A percentile compares a stretch with the other conserved stretches of the same genome.
These are phyloP conservation scores for Epinotia demarniana DNA, from an alignment of 2,888 invertebrate genomes.

Conservation along the genomic window DNA sequence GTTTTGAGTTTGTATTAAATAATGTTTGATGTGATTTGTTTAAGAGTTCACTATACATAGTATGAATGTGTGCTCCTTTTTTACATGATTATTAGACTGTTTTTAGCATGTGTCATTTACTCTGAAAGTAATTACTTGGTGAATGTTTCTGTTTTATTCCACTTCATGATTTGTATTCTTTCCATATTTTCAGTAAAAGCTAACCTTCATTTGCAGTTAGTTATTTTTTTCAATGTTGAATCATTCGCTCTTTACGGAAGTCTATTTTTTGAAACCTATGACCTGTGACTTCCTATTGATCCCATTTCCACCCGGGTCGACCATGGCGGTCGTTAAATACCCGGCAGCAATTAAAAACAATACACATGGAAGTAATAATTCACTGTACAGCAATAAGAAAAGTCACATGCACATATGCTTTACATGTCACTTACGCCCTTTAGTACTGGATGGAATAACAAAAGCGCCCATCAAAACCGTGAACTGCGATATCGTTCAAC, in stretches of 20 bases:
- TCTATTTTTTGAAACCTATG: not conserved
- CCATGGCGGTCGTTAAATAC: not conserved
- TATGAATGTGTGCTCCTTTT: no score
- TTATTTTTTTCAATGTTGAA: no score
- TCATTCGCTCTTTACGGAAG: not conserved
- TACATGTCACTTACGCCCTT: not conserved
- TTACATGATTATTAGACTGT: no score
- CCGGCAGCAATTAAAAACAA: slow-evolving; percentile 50
- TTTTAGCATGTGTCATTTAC: no score
- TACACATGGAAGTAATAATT: slow-evolving; percentile 69
- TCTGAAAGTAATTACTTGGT: no score
- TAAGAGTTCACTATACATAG: not conserved
- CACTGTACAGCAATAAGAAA: slow-evolving; percentile 38
- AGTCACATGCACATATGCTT: not conserved
- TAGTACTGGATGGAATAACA: not conserved
- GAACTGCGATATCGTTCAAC: slow-evolving; percentile 69
- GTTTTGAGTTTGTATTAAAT: slow-evolving; percentile 25
- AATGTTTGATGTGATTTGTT: not conserved
- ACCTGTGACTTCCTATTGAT: slow-evolving; percentile 32
- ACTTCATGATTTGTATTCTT: not conserved
- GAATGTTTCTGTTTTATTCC: not conserved
- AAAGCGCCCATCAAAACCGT: slow-evolving; percentile 52
- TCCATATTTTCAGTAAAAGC: no score
- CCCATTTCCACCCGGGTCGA: slow-evolving; percentile 6
- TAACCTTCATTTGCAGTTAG: no score